Percentiles rank a stretch among this genome's conserved stretches.
phyloP scores from a whole-genome alignment of 2,888 invertebrate genomes.

The Pyrgus malvae region DNA sequence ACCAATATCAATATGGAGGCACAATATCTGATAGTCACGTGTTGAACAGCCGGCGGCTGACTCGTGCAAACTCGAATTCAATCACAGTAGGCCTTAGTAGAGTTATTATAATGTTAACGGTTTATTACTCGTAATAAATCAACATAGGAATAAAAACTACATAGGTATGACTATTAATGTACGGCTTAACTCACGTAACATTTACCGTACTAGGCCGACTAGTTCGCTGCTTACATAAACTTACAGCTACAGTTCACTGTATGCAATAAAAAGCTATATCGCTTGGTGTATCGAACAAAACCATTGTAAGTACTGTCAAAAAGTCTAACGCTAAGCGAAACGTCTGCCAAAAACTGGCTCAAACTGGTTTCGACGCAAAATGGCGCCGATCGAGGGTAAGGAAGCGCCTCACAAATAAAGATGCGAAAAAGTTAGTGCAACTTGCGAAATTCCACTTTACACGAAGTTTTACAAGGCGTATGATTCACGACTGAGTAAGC shows the following conservation, averaged over 20 bases:
- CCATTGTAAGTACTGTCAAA: slow-evolving; percentile 4
- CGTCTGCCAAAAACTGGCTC: slow-evolving; percentile 14
- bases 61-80: slow-evolving; percentile 11
- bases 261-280: no score
- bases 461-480: slow-evolving; percentile 48
- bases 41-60: slow-evolving; percentile 12
- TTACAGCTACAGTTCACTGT: no score
- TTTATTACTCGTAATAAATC: neutral
- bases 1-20: slow-evolving; percentile 15
- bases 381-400: slow-evolving; percentile 53
- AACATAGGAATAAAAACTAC: no score
- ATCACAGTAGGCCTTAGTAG: neutral
- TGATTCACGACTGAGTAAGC: slow-evolving; percentile 63
- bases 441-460: slow-evolving; percentile 47
- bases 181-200: no score
- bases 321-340: slow-evolving; percentile 4
- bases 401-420: slow-evolving; percentile 67
- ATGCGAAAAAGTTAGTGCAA: slow-evolving; percentile 43
- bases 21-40: slow-evolving; percentile 16
- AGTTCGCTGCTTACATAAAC: no score
- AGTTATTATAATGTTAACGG: neutral
- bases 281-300: no score
- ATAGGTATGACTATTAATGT: no score
- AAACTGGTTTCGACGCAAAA: slow-evolving; percentile 9
- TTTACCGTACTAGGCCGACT: no score